Conservation (phyloP, 2,113 vertebrate genomes). For the Pygoscelis antarcticus region DNA sequence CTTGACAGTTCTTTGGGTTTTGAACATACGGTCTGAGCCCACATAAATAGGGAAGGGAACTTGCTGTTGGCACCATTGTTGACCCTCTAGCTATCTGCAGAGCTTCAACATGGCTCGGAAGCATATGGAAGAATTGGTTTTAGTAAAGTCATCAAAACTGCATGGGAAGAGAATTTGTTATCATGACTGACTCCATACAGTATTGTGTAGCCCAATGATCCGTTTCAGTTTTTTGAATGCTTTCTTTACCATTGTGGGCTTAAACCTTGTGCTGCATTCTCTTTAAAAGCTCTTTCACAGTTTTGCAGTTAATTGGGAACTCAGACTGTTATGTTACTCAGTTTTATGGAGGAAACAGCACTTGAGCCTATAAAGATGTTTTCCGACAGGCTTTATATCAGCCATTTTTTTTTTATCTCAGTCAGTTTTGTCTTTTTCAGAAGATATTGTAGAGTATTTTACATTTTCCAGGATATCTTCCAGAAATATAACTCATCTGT, state of each 20-base stretch:
- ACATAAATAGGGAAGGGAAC: not conserved
- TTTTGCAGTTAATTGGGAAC: not conserved
- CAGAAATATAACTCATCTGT: not conserved
- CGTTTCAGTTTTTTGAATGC: not conserved
- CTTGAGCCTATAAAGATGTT: not conserved
- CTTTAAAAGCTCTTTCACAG: not conserved
- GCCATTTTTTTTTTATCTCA: not conserved
- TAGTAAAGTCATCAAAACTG: not conserved
- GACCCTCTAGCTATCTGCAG: not conserved
- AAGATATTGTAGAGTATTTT: not conserved
- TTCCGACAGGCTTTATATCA: not conserved
- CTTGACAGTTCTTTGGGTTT: not conserved
- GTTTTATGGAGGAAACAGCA: not conserved
- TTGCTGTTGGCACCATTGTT: not conserved
- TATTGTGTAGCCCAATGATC: not conserved
- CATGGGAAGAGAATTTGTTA: not conserved
- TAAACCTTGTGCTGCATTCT: not conserved
- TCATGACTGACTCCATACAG: not conserved
- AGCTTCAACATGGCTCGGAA: not conserved
- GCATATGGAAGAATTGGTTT: not conserved
- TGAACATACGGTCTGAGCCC: fast-evolving
- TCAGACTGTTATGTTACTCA: not conserved
- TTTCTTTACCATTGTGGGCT: not conserved
- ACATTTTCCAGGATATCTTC: not conserved
- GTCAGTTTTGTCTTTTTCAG: not conserved